Percentiles rank a stretch among this genome's conserved stretches.
phyloP scores from a whole-genome alignment of 2,113 vertebrate species.

The Scomber colias region DNA sequence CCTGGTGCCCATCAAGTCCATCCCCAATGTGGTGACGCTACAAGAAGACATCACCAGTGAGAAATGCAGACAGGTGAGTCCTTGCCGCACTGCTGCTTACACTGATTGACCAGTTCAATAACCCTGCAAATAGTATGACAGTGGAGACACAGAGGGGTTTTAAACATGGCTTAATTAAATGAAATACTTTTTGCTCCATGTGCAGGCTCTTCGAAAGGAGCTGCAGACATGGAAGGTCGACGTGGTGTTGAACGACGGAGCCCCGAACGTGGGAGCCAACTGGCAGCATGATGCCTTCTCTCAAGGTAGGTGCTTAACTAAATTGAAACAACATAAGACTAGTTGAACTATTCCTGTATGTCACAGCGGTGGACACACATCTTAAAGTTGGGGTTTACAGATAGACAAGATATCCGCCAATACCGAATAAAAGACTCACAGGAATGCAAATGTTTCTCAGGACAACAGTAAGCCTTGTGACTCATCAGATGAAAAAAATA shows the following conservation, averaged over 20 bases:
- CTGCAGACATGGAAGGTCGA: conserved; percentile 98
- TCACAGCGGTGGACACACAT: too few relatives aligned
- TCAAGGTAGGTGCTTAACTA: conserved; percentile 86
- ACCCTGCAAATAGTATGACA: too few relatives aligned
- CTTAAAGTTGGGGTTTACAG: too few relatives aligned
- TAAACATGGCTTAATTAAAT: not conserved
- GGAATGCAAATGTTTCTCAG: too few relatives aligned
- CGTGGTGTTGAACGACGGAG: conserved; percentile 95
- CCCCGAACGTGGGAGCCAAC: conserved; percentile 95
- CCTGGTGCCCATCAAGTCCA: conserved; percentile 93
- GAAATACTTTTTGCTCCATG: not conserved
- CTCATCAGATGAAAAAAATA: too few relatives aligned
- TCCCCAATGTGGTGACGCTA: conserved; percentile 92
- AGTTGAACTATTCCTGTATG: too few relatives aligned
- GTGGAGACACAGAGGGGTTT: not conserved
- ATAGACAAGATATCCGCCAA: too few relatives aligned
- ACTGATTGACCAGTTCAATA: not conserved
- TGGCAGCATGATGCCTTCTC: conserved; percentile 96
- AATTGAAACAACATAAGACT: not conserved
- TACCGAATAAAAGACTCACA: too few relatives aligned
- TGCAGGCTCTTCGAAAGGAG: conserved; percentile 92
- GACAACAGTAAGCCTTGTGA: too few relatives aligned
- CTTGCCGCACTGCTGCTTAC: not conserved
- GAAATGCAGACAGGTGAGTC: conserved; percentile 91
- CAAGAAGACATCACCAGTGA: conserved; percentile 98